Base-by-base conservation (phyloP, 1,140 invertebrate species). In the Drosophila albomicans region DNA sequence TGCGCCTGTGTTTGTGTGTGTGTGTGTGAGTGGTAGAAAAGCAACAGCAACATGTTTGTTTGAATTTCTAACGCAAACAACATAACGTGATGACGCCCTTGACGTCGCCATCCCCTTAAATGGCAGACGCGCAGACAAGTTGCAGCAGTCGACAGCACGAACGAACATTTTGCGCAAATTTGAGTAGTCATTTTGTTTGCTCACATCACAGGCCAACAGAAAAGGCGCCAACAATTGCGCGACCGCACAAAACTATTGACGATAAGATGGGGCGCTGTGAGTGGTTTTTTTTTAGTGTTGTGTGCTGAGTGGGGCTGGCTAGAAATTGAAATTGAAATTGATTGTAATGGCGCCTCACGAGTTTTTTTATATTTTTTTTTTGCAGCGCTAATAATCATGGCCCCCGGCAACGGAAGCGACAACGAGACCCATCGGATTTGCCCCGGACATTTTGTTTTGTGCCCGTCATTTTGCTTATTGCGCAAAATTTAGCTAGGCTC, bases 381-480 rank as follows among this genome's bases (percentile, higher is more conserved):
- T 2, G 41, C 41, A 43, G 35, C 35, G 35, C 35, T 10, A 38
- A 38, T 38, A 7, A 76, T 76, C 68, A 72, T 72, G 68, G 68
- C 68, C 68, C 56, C 67, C 59, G 73, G 67, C 68, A 75, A 48
- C 81, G 84, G 85, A 82, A 66, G 67, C 73, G 73, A 74, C 20
- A 62, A 67, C 69, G 73, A 74, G 28, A 62, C 70, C 69, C 57
- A 77, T 72, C 65, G 66, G 25, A 16, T 38, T 30, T 65, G 69
- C 67, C 80, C 86, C 91, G 85, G 90, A 92, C 91, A 92, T 92
- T 92, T 92, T 92, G 91, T 92, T 92, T 92, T 91, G 84, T 91
- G 91, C 91, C 91, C 91, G 91, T 92, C 91, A 92, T 92, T 92
- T 92, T 92, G 91, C 91, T 92, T 92, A 91, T 92, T 92, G 77